Evolutionary conservation across 2,888 invertebrate genomes (phyloP), one percentile per base, ranked within the genome.

Genomic region (Drosophila neonasuta): DNA sequence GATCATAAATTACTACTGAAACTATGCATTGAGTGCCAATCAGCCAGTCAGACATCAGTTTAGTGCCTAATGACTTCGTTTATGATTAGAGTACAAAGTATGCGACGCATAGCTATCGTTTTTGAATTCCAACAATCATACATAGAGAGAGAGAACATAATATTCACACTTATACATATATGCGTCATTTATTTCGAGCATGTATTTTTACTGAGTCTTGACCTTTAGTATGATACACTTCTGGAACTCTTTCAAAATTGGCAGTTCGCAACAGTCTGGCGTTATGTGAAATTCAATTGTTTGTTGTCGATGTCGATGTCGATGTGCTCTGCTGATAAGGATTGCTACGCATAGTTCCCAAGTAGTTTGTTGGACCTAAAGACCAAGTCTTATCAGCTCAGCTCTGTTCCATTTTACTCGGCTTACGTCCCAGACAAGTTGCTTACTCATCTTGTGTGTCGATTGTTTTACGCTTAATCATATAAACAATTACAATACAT

Each of bases 211-310:
- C 20, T 39, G 44, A 42, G n/a, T 48, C 51, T 59, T 68, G 78
- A 77, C 78, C 78, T 74, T 74, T 77, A 77, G 68, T 57, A 20
- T 41, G 39, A 39, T 44, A 55, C 34, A 32, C 60, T 61, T 72
- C 44, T 13, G 49, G 29, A 39, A 45, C 46, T 29, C 15, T 44
- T 56, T 48, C 8, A 11, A 11, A 34, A 34, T 29, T 34, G 15
- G 41, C 59, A 57, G 72, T 50, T 59, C 55, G 56, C 51, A 59
- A 54, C 20, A 52, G 52, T 56, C 30, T 41, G 20, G 15, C 10
- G n/a, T 4, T 24, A n/a, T n/a, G 4, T 8, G 9, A 52, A 52
- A 34, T 69, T 39, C 6, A 15, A 13, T 71, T 48, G 50, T 36
- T 72, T 24, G 9, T 44, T 41, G 39, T 13, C 39, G 39, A 41